A percentile compares a stretch with the other conserved stretches of the same genome.
These are phyloP conservation scores for Loxodonta africana DNA, from an alignment of 2,113 vertebrate species.

Conservation along the genomic window DNA sequence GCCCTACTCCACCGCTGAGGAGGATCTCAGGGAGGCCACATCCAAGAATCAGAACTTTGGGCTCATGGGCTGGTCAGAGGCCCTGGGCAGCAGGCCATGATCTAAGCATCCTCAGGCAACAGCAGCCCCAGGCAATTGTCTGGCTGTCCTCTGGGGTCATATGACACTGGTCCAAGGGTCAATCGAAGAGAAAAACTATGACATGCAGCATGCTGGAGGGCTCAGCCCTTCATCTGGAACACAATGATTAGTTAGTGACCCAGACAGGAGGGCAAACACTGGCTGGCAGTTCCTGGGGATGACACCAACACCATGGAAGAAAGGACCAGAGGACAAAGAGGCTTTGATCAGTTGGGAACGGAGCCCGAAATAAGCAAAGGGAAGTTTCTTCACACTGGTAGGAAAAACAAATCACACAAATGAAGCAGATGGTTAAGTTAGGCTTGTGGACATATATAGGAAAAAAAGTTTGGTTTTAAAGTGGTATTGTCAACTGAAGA, in stretches of 20 bases:
- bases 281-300: not conserved
- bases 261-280: constrained; percentile 19
- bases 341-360: constrained; percentile 13
- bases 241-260: constrained; percentile 53
- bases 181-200: not conserved
- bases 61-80: not conserved
- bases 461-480: not conserved
- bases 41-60: constrained; percentile 12
- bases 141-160: not conserved
- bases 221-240: not conserved
- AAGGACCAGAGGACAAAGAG: constrained; percentile 38
- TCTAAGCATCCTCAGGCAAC: not conserved
- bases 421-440: not conserved
- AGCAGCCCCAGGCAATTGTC: not conserved
- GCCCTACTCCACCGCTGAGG: not conserved
- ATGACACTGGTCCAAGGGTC: not conserved
- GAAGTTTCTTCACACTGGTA: not conserved
- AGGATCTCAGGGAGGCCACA: not conserved
- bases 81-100: not conserved
- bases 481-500: not conserved
- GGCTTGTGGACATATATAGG: not conserved
- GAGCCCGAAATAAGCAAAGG: not conserved
- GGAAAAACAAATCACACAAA: constrained; percentile 34
- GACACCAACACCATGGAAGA: constrained; percentile 13
- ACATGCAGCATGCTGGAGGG: not conserved